A percentile compares a stretch with the other conserved stretches of the same genome.
Evolutionary conservation across 1,140 invertebrate species (phyloP).

Genomic region (Sitophilus oryzae): DNA sequence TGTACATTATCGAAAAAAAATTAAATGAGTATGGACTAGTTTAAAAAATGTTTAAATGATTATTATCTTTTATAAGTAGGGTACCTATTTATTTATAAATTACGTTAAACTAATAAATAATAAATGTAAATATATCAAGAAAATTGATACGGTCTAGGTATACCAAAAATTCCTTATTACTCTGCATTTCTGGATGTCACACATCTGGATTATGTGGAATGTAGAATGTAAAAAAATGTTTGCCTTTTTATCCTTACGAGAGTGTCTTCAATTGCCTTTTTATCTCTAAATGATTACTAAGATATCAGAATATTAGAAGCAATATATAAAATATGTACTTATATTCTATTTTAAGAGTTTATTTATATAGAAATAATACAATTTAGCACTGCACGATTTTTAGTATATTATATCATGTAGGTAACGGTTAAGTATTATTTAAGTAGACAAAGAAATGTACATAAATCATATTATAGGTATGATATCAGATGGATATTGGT

Average conservation of each 20-base stretch:
- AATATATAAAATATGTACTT: slow-evolving; percentile 14
- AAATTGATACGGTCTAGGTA: slow-evolving; percentile 39
- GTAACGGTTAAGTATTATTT: too few species aligned
- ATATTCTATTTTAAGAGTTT: too few species aligned
- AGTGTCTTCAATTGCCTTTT: slow-evolving; percentile 14
- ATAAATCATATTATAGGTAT: neutral
- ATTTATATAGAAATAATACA: slow-evolving; percentile 2
- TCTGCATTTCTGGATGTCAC: too few species aligned
- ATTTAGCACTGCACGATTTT: neutral
- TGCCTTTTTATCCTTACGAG: slow-evolving; percentile 10
- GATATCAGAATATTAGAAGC: slow-evolving; percentile 12
- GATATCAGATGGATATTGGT: slow-evolving; percentile 6
- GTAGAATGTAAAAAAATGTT: slow-evolving; percentile 11
- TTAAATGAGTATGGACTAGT: slow-evolving; percentile 36
- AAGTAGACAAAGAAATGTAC: slow-evolving; percentile 1
- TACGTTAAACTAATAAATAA: too few species aligned
- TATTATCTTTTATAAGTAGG: slow-evolving; percentile 13
- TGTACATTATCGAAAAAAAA: slow-evolving; percentile 17
- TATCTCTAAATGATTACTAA: slow-evolving; percentile 9
- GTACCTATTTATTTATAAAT: too few species aligned
- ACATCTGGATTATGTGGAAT: too few species aligned
- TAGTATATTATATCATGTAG: neutral
- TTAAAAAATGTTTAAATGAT: slow-evolving; percentile 12
- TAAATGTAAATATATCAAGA: slow-evolving; percentile 31
- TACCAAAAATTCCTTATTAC: slow-evolving; percentile 33